Evolutionary conservation across 2,888 invertebrate species (phyloP).

Genomic region (Drosophila antonietae): DNA sequence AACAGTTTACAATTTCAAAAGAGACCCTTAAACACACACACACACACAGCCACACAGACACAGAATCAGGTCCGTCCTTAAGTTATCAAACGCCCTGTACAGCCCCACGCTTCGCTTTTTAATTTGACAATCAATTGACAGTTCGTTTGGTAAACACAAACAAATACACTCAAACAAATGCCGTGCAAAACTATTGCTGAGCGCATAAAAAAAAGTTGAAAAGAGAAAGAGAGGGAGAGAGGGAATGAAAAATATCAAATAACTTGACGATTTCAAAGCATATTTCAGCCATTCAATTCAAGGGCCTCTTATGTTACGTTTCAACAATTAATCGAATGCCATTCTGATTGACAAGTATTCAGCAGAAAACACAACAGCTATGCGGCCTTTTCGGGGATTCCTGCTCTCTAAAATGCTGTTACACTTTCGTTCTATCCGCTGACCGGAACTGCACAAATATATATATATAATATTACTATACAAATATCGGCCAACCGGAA

Average conservation of each 20-base stretch:
- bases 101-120: constrained; percentile 62
- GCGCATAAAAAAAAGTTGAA: constrained; percentile 19
- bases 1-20: constrained; percentile 70
- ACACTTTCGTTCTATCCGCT: constrained; percentile 18
- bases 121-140: constrained; percentile 81
- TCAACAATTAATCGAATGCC: constrained; percentile 54
- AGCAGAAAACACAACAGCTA: constrained; percentile 4
- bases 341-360: constrained; percentile 28
- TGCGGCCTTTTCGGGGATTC: constrained; percentile 7
- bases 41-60: neutral
- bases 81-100: constrained; percentile 14
- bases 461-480: constrained; percentile 4
- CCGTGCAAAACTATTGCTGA: constrained; percentile 68
- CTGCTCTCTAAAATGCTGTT: constrained; percentile 7
- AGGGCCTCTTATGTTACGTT: constrained; percentile 34
- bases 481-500: constrained; percentile 2
- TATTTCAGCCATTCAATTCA: constrained; percentile 25
- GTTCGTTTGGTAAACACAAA: constrained; percentile 76
- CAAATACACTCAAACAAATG: constrained; percentile 48
- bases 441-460: constrained; percentile 18
- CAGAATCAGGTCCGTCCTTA: constrained; percentile 14
- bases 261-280: constrained; percentile 58
- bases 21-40: constrained; percentile 31
- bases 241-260: constrained; percentile 63
- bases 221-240: neutral